Conservation (phyloP, 2,888 invertebrate species). For the Sphaeridia pumilis region DNA sequence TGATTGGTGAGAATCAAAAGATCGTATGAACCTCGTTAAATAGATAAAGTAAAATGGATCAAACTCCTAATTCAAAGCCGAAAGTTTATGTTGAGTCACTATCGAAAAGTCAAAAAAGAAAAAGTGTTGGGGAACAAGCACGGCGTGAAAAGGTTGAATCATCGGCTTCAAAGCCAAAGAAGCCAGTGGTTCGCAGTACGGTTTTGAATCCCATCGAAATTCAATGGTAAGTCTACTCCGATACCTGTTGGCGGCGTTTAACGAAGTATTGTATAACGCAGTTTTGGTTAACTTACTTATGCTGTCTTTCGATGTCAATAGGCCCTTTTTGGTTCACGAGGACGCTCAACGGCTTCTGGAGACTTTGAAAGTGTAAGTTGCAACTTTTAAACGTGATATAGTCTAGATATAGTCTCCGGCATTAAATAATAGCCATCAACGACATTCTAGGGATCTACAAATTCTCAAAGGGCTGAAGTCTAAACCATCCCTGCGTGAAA, state of each 20-base stretch:
- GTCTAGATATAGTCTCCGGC: neutral
- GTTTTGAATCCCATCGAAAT: slow-evolving; percentile 27
- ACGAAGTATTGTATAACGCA: too few species aligned
- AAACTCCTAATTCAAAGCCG: too few species aligned
- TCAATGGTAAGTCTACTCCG: slow-evolving; percentile 31
- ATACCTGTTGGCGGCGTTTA: too few species aligned
- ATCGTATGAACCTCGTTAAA: too few species aligned
- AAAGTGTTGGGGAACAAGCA: slow-evolving; percentile 27
- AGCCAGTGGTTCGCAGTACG: slow-evolving; percentile 16
- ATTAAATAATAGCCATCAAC: too few species aligned
- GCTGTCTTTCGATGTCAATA: too few species aligned
- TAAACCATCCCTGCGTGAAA: slow-evolving; percentile 20
- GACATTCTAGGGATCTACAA: slow-evolving; percentile 15
- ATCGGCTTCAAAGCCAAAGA: slow-evolving; percentile 2
- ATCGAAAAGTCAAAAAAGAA: slow-evolving; percentile 22
- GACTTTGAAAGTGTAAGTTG: too few species aligned
- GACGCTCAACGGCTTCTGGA: too few species aligned
- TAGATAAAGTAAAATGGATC: too few species aligned
- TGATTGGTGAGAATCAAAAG: too few species aligned
- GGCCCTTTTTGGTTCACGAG: too few species aligned
- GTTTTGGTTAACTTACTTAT: too few species aligned
- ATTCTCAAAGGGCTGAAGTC: slow-evolving; percentile 20
- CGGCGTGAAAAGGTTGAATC: slow-evolving; percentile 21
- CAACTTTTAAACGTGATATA: neutral
- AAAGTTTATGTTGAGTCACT: slow-evolving; percentile 9